Conservation (phyloP, 2,888 invertebrate species). For the Dendrolimus houi region DNA sequence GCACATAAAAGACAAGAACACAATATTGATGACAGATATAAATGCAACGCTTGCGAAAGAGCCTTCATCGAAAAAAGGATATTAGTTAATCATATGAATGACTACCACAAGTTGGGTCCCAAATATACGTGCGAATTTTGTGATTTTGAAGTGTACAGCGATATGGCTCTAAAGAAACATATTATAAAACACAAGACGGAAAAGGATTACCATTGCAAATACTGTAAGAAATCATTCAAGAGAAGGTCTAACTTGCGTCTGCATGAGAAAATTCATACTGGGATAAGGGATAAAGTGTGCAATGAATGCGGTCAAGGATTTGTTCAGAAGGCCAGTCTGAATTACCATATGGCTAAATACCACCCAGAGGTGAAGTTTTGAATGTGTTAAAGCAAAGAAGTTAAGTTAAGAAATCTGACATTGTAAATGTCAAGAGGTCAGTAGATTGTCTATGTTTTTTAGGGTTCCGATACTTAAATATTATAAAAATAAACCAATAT, state of each 20-base stretch:
- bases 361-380: slow-evolving; percentile 8
- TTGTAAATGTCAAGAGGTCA: too few relatives aligned
- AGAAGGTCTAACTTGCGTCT: slow-evolving; percentile 8
- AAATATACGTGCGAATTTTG: slow-evolving; percentile 25
- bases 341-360: slow-evolving; percentile 25
- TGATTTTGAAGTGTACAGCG: slow-evolving; percentile 8
- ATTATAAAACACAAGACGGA: slow-evolving; percentile 18
- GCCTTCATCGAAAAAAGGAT: background rate
- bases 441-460: too few relatives aligned
- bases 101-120: slow-evolving; percentile 1
- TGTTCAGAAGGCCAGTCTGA: slow-evolving; percentile 24
- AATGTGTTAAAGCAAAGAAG: background rate
- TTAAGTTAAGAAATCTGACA: too few relatives aligned
- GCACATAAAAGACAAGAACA: background rate
- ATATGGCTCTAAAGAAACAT: slow-evolving; percentile 6
- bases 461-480: too few relatives aligned
- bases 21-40: background rate
- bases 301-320: slow-evolving; percentile 21
- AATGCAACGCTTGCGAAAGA: slow-evolving; percentile 8
- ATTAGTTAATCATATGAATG: background rate
- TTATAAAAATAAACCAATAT: too few relatives aligned
- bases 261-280: slow-evolving; percentile 21
- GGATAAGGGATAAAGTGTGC: slow-evolving; percentile 15
- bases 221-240: slow-evolving; percentile 30
- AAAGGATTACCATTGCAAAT: slow-evolving; percentile 23